These are phyloP conservation scores for Eidolon helvum DNA, from an alignment of 2,113 vertebrate species.

Conservation along the genomic window DNA sequence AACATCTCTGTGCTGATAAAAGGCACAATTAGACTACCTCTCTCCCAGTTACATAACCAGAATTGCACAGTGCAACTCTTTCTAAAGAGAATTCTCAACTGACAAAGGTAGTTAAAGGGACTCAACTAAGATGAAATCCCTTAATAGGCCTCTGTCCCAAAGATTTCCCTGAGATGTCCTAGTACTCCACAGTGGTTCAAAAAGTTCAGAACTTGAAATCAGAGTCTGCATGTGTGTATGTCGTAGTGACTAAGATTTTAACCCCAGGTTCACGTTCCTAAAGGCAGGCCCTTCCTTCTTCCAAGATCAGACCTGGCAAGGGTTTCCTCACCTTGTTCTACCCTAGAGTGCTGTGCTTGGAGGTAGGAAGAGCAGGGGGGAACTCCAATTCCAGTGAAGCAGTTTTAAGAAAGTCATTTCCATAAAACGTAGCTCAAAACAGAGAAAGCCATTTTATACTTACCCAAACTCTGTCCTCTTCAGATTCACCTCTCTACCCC, in stretches of 20 bases:
- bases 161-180: background rate
- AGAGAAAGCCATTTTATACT: constrained; percentile 61
- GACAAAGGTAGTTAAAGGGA: background rate
- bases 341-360: background rate
- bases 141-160: background rate
- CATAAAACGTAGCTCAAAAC: constrained; percentile 54
- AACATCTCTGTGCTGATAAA: constrained; percentile 13
- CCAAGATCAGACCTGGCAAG: background rate
- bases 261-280: background rate
- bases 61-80: background rate
- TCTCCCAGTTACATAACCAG: background rate
- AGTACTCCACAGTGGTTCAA: background rate
- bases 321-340: constrained; percentile 34
- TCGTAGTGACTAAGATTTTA: background rate
- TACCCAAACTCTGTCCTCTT: constrained; percentile 40
- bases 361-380: constrained; percentile 4
- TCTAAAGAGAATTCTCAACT: background rate
- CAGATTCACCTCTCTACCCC: background rate
- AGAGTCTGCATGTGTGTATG: background rate
- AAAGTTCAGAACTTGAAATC: background rate
- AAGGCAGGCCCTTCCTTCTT: background rate
- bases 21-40: background rate
- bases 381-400: constrained; percentile 51
- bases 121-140: background rate
- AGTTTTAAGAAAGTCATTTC: constrained; percentile 54